Conservation (phyloP, 2,888 invertebrate species). For the Embidobia sp. region DNA sequence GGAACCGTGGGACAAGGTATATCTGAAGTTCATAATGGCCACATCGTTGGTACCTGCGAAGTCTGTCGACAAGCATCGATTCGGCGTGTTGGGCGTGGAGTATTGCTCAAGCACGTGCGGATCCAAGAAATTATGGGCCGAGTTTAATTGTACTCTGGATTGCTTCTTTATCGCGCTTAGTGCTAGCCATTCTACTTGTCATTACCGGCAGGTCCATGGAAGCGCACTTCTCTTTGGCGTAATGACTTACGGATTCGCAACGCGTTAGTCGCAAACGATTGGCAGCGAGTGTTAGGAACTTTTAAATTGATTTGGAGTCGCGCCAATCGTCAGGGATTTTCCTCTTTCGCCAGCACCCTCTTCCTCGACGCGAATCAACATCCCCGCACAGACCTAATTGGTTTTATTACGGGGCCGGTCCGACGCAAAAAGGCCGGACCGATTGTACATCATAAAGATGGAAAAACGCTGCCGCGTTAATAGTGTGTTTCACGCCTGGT, state of each 20-base stretch:
- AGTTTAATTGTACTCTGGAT: too few relatives aligned
- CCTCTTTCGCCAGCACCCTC: constrained; percentile 67
- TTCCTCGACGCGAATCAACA: constrained; percentile 54
- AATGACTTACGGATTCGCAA: constrained; percentile 75
- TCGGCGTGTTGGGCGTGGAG: too few relatives aligned
- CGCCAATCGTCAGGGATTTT: constrained; percentile 78
- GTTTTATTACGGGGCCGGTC: constrained; percentile 73
- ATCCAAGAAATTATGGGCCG: too few relatives aligned
- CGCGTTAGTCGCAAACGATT: constrained; percentile 71
- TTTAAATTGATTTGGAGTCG: constrained; percentile 80
- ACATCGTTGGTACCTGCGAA: too few relatives aligned
- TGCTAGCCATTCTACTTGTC: constrained; percentile 60
- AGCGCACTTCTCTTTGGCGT: constrained; percentile 54
- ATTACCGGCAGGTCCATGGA: constrained; percentile 46
- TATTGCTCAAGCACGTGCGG: too few relatives aligned
- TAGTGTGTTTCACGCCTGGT: constrained; percentile 27
- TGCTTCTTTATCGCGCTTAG: too few relatives aligned
- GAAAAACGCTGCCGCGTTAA: constrained; percentile 31
- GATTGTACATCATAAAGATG: constrained; percentile 13
- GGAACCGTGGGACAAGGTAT: too few relatives aligned
- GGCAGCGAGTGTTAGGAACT: constrained; percentile 73
- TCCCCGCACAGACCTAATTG: constrained; percentile 74
- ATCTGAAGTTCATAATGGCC: too few relatives aligned
- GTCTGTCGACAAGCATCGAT: too few relatives aligned
- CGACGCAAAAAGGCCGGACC: constrained; percentile 18